These are phyloP conservation scores for Palythoa heliodiscus DNA, from an alignment of 92 coral and sea anemone species.

Conservation along the genomic window DNA sequence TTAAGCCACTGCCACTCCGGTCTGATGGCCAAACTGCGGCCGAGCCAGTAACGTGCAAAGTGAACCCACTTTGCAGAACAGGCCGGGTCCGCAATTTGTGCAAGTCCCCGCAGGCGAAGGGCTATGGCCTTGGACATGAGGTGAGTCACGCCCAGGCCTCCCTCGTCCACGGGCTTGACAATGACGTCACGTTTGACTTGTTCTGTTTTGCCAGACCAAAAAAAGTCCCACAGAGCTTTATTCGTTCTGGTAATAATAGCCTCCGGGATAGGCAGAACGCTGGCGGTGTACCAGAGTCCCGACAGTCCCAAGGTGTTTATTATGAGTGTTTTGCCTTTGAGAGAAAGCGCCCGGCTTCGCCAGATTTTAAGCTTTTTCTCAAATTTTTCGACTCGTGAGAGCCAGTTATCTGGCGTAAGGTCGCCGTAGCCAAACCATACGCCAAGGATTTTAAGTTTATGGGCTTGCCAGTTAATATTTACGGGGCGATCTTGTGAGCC, in stretches of 20 bases:
- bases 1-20: conserved; percentile 22
- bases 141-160: conserved; percentile 36
- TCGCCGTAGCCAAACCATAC: not conserved
- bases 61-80: conserved; percentile 26
- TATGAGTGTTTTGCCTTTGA: no score
- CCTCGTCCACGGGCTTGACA: not conserved
- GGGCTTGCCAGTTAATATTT: not conserved
- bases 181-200: not conserved
- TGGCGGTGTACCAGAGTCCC: not conserved
- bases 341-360: not conserved
- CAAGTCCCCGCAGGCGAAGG: conserved; percentile 30
- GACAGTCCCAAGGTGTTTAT: not conserved
- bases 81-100: not conserved
- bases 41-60: conserved; percentile 44
- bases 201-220: conserved; percentile 41
- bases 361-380: not conserved
- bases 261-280: not conserved
- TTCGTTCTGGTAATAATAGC: not conserved
- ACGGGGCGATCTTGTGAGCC: not conserved
- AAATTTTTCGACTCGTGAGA: not conserved
- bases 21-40: not conserved
- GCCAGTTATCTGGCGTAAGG: not conserved
- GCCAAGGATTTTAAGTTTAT: not conserved
- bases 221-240: conserved; percentile 12
- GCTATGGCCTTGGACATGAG: conserved; percentile 1